Base-by-base conservation (phyloP, 2,797 vertebrate species). In the Alcedo quadribrachys region DNA sequence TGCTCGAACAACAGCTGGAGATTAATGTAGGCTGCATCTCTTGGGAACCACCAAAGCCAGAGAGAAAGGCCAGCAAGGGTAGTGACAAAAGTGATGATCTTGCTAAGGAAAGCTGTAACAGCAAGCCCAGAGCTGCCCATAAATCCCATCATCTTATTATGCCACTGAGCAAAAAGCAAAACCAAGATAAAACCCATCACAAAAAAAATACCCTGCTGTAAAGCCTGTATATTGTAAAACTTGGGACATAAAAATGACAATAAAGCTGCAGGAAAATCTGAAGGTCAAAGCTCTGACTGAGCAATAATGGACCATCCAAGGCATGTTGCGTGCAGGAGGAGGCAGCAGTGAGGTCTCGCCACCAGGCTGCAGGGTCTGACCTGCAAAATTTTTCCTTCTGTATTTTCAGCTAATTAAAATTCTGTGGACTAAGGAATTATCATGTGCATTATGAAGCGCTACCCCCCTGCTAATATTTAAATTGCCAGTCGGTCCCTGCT, bases 391-490 rank as follows among this genome's bases (percentile, higher is more conserved):
- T 53, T 18, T 30, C 57, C 74, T 51, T 51, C 86, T 51, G 3
- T 43, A 66, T 62, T 73, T 61, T 70, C 89, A 88, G 67, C 84
- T 94, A 62, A 92, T 95, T 95, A 85, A 89, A 89, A 94, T 94
- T 88, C 90, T 43, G 83, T 7, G 55, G 75, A 82, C 69, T 71
- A 53, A 77, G 73, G 42, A 73, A 92, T 92, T 82, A 92, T 95
- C 74, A 85, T 57, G 45, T 63, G 77, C 75, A 51, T 92, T 90
- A 94, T 74, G 87, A 93, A 94, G 87, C 2, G 2, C 63, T 86
- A 71, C 48, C 54, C 68, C 77, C 79, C 89, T 53, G 89, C 88
- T 95, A 95, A 83, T 93, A 62, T 91, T 95, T 93, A 95, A 95
- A 95, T 96, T 96, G 90, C 92, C 83, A 94, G 45, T 50, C 61